phyloP scores from a whole-genome alignment of 2,113 vertebrate genomes.

The Arvicanthis niloticus region DNA sequence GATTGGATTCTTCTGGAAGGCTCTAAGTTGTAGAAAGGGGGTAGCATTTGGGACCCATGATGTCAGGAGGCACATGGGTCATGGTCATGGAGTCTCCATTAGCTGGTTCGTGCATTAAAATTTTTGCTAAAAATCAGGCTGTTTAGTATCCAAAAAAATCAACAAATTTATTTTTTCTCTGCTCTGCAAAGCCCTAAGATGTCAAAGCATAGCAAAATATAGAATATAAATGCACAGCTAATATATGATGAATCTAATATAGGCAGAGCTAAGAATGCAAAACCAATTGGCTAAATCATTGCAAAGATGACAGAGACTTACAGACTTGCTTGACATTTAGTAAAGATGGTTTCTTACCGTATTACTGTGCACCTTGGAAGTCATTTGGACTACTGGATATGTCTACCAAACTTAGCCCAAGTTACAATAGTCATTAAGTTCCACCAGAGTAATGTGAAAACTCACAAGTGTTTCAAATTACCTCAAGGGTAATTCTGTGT shows the following conservation, averaged over 20 bases:
- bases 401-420: neutral
- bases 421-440: neutral
- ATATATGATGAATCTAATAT: neutral
- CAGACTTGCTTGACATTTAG: neutral
- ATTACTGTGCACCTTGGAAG: neutral
- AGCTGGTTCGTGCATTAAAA: neutral
- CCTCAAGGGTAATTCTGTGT: neutral
- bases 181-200: neutral
- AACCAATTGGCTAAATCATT: constrained; percentile 13
- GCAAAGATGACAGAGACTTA: neutral
- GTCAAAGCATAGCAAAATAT: neutral
- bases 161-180: neutral
- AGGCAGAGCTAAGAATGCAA: neutral
- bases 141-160: neutral
- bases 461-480: neutral
- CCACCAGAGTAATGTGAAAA: constrained; percentile 26
- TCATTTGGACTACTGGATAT: neutral
- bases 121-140: neutral
- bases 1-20: neutral
- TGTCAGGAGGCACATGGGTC: neutral
- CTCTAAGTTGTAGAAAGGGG: neutral
- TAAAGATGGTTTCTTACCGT: neutral
- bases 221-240: neutral
- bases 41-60: neutral
- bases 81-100: neutral